These are phyloP conservation scores for Ophion slaviceki DNA, from an alignment of 2,888 invertebrate species.

Conservation along the genomic window DNA sequence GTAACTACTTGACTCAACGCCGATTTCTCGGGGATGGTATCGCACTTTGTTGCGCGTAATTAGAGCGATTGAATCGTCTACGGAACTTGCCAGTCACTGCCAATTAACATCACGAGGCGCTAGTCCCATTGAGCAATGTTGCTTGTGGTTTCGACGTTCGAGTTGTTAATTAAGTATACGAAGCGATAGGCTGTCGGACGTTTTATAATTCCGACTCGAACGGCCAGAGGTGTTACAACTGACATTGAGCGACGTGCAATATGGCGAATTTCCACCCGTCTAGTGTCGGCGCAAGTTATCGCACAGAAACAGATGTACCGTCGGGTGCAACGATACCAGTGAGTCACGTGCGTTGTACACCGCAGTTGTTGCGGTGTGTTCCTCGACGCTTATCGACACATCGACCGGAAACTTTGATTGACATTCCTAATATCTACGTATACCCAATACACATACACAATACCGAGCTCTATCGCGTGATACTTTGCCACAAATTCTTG, in stretches of 20 bases:
- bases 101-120: constrained; percentile 45
- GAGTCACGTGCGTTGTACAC: background rate
- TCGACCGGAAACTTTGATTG: constrained; percentile 54
- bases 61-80: constrained; percentile 34
- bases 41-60: constrained; percentile 27
- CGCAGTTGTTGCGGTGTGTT: constrained; percentile 21
- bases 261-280: constrained; percentile 21
- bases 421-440: constrained; percentile 11
- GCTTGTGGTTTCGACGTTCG: constrained; percentile 30
- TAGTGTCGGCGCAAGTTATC: constrained; percentile 21
- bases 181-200: constrained; percentile 8
- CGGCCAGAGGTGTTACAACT: constrained; percentile 27
- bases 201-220: constrained; percentile 41
- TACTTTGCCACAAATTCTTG: background rate
- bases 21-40: constrained; percentile 17
- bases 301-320: background rate
- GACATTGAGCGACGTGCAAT: constrained; percentile 33
- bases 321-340: background rate
- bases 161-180: constrained; percentile 33
- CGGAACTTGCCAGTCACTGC: constrained; percentile 8
- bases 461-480: background rate
- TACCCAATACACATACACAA: background rate
- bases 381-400: constrained; percentile 43
- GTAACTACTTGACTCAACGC: constrained; percentile 14
- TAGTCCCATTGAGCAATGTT: constrained; percentile 19